Percentiles rank a stretch among this genome's conserved stretches.
Evolutionary conservation across 1,140 invertebrate species (phyloP).

Genomic region (Polypedilum pembai): DNA sequence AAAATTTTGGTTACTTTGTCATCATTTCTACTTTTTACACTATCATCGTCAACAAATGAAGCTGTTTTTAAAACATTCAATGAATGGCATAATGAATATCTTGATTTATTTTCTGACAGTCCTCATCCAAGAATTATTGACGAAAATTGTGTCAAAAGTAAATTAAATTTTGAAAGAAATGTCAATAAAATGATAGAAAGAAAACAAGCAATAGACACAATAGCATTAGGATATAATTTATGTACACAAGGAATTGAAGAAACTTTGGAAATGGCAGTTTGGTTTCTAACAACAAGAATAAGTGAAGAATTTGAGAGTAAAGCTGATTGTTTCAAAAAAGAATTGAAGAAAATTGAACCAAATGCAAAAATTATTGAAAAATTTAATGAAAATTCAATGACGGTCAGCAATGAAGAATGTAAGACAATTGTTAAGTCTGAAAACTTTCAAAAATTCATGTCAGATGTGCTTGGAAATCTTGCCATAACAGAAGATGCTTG

Average conservation of each 20-base stretch:
- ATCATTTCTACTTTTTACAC: too few species aligned
- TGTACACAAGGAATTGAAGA: not conserved
- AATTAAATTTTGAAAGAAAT: not conserved
- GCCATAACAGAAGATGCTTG: too few species aligned
- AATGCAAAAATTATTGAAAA: not conserved
- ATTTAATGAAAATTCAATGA: not conserved
- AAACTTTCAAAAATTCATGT: too few species aligned
- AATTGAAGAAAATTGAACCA: not conserved
- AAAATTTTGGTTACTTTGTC: too few species aligned
- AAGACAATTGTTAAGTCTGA: too few species aligned
- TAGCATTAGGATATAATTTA: not conserved
- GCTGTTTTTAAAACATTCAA: too few species aligned
- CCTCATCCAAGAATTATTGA: too few species aligned
- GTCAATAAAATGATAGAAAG: not conserved
- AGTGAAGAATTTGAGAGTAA: not conserved
- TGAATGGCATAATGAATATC: too few species aligned
- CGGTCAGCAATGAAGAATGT: not conserved
- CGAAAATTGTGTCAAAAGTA: not conserved
- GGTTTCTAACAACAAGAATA: too few species aligned
- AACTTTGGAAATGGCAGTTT: not conserved
- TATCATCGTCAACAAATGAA: too few species aligned
- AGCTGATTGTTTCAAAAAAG: not conserved
- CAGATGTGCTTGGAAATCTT: too few species aligned
- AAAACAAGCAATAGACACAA: not conserved
- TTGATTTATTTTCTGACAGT: too few species aligned